Base-by-base conservation (phyloP, 2,888 invertebrate species). In the Falcaria lacertinaria region DNA sequence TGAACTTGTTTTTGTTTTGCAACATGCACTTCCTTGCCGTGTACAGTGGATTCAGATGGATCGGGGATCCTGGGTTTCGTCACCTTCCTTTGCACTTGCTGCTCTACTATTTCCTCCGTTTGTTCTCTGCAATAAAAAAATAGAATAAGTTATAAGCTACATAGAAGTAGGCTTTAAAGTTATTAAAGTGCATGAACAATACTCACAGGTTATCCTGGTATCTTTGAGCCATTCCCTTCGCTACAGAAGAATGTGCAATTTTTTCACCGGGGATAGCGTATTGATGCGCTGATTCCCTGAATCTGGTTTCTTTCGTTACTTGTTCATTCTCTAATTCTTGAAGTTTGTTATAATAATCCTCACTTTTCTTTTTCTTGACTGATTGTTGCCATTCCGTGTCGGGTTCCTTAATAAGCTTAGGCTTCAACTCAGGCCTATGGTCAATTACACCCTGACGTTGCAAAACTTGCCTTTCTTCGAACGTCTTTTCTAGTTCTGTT, bases 1-100 rank as follows among this genome's bases (percentile, higher is more conserved):
- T 97, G 97, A 0, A 92, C 92, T 86, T 97, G 97, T 67, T 95
- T 96, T 66, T 97, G 96, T 69, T 95, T 96, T 2, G 95, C 94
- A 16, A 96, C 93, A 69, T 96, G 94, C 4, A 97, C 94, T 86
- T 97, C 97, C 56, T 95, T 94, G 22, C 96, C 97, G 70, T 97
- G 97, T 11, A 97, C 94, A 0, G 93, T 92, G 5, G 96, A 96
- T 83, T 96, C 96, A 0, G 94, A 92, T 8, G 96, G 95, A 48
- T 93, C 94, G 8, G 94, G 93, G 68, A 91, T 90, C 74, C 85
- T 91, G 54, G 72, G 90, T 67, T 89, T 92, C 64, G 70, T 73
- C 54, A 68, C 88, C 75, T 88, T 92, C 69, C 83, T 90, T 63
- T 80, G 74, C 34, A 81, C 81, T 67, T 86, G 86, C 15, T 83